phyloP scores from a whole-genome alignment of 2,888 invertebrate species.

The Zaprionus lineosus region DNA sequence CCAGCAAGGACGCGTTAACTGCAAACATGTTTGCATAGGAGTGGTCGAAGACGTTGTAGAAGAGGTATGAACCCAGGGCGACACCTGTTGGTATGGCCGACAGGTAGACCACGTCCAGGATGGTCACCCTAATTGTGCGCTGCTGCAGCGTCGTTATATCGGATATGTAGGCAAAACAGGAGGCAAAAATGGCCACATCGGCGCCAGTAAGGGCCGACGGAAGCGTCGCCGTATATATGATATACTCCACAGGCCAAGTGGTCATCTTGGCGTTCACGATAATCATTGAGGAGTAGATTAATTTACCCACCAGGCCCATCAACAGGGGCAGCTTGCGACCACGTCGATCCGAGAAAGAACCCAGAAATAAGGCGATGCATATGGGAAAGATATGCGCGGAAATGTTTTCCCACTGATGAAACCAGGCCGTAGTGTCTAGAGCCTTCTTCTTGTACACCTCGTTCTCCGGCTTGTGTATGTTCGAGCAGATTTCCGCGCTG shows the following conservation, averaged over 20 bases:
- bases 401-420: conserved; percentile 91
- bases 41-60: conserved; percentile 85
- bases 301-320: conserved; percentile 88
- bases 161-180: conserved; percentile 90
- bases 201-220: conserved; percentile 91
- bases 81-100: conserved; percentile 93
- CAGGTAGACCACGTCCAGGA: conserved; percentile 91
- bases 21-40: conserved; percentile 90
- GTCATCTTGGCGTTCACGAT: conserved; percentile 87
- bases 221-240: conserved; percentile 89
- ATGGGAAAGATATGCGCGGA: conserved; percentile 89
- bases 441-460: conserved; percentile 85
- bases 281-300: conserved; percentile 89
- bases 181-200: conserved; percentile 91
- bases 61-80: conserved; percentile 88
- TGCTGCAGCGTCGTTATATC: conserved; percentile 88
- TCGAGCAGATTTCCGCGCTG: conserved; percentile 87
- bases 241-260: conserved; percentile 88
- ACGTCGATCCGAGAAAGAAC: conserved; percentile 91
- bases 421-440: conserved; percentile 90
- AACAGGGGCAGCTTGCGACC: conserved; percentile 90
- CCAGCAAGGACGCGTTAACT: conserved; percentile 87
- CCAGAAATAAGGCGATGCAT: conserved; percentile 89
- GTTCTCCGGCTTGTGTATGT: conserved; percentile 85
- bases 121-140: conserved; percentile 90